Evolutionary conservation across 1,140 invertebrate species (phyloP).

Genomic region (Parapsyche elsis): DNA sequence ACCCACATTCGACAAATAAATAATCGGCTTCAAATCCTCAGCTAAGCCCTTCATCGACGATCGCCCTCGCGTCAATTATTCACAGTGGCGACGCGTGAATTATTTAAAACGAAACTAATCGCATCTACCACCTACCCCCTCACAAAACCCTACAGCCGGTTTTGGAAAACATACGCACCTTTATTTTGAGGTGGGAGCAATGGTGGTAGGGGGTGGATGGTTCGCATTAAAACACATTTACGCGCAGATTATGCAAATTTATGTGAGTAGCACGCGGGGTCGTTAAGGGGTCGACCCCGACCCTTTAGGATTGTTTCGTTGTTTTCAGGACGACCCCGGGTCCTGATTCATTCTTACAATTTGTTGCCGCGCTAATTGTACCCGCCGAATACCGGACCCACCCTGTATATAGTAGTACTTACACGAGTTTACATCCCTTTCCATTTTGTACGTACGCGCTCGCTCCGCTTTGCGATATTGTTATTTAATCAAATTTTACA

Average conservation of each 20-base stretch:
- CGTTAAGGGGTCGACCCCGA: constrained; percentile 8
- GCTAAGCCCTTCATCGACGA: too few species aligned
- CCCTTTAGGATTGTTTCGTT: constrained; percentile 43
- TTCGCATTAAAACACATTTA: constrained; percentile 45
- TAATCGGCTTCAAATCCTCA: too few species aligned
- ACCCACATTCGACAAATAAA: too few species aligned
- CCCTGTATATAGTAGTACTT: too few species aligned
- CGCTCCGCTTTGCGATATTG: too few species aligned
- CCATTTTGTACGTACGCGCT: too few species aligned
- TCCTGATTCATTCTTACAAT: constrained; percentile 39
- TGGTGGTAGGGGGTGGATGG: not conserved
- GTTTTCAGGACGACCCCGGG: constrained; percentile 1
- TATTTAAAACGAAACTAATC: constrained; percentile 37
- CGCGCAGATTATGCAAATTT: constrained; percentile 42
- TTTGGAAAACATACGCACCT: not conserved
- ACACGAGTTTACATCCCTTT: too few species aligned
- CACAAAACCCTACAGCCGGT: not conserved
- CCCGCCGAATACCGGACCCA: not conserved
- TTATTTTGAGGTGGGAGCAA: not conserved
- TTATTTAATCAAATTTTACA: too few species aligned
- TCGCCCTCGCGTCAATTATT: constrained; percentile 5
- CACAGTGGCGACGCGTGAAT: constrained; percentile 18
- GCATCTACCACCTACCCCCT: not conserved
- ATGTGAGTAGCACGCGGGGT: constrained; percentile 28
- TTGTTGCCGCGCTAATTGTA: constrained; percentile 40